Base-by-base conservation (phyloP, 2,888 invertebrate genomes). In the Ennomos fuscantarius region DNA sequence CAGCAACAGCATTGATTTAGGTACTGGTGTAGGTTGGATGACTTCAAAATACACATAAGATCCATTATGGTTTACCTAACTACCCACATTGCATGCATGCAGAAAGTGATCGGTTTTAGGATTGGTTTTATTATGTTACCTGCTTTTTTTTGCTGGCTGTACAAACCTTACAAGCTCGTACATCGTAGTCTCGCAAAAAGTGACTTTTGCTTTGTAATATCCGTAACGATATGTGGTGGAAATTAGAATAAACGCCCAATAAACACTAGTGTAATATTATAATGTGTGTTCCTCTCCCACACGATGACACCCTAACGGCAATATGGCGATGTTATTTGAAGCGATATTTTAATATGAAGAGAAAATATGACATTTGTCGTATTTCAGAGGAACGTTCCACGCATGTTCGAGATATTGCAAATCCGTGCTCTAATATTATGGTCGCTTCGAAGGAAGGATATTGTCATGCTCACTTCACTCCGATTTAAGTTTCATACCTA, bases 301-400 rank as follows among this genome's bases (percentile, higher is more conserved):
- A 47, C 13, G 37, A 52, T 50, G 44, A 51, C 44, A 54, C 47
- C 34, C 47, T 43, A 55, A 40, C 49, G 56, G 66, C 57, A 62
- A 63, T 61, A 60, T 60, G 46, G 31, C 44, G 44, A 59, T 64
- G 62, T 54, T 64, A 65, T 61, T 66, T 58, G 61, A 59, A 52
- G 47, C 43, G 51, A 57, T 64, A 64, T 67, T 61, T 62, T 65
- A 64, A 65, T 65, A 67, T 63, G 55, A 48, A 49, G 55, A 58
- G 59, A 56, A 58, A 65, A 61, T 63, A 56, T 52, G 57, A 48
- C 52, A 44, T 52, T 54, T 55, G 51, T 36, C 53, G 54, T 60
- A 59, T 64, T 56, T 56, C 45, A 51, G 55, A 45, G 47, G 55
- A 61, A 41, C 51, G 43, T 52, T 55, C 52, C 50, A 57, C 51